Percentiles rank a stretch among this genome's conserved stretches.
phyloP scores from a whole-genome alignment of 37 sponge, comb jelly and placozoan species.

The Crambe crambe region DNA sequence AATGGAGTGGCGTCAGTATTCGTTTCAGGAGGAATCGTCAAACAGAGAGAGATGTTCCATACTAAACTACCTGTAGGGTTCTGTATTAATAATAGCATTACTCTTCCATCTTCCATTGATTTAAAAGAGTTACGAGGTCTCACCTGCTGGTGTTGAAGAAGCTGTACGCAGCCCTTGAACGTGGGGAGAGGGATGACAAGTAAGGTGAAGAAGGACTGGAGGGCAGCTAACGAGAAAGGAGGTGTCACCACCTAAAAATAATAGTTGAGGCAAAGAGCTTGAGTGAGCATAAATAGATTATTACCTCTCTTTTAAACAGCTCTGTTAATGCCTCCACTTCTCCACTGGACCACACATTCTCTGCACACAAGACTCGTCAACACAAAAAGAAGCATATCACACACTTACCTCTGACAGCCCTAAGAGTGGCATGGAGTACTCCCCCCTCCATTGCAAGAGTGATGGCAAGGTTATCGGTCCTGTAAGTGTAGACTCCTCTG shows the following conservation, averaged over 20 bases:
- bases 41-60: slow-evolving; percentile 57
- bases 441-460: slow-evolving; percentile 32
- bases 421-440: slow-evolving; percentile 17
- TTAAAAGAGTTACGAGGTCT: not conserved
- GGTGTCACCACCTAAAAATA: slow-evolving; percentile 55
- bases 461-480: slow-evolving; percentile 42
- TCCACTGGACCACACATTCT: slow-evolving; percentile 38
- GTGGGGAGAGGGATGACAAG: slow-evolving; percentile 41
- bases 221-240: slow-evolving; percentile 44
- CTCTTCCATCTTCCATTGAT: not conserved
- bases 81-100: slow-evolving; percentile 20
- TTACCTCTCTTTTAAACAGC: slow-evolving; percentile 66
- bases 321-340: slow-evolving; percentile 55
- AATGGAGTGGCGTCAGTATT: slow-evolving; percentile 7
- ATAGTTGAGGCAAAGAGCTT: not conserved
- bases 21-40: slow-evolving; percentile 52
- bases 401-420: slow-evolving; percentile 29
- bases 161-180: slow-evolving; percentile 62
- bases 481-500: slow-evolving; percentile 44
- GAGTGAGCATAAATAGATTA: not conserved
- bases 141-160: slow-evolving; percentile 71
- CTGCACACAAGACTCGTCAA: slow-evolving; percentile 11
- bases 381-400: not conserved
- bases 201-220: slow-evolving; percentile 54
- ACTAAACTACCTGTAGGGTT: slow-evolving; percentile 36